A percentile compares a stretch with the other conserved stretches of the same genome.
These are phyloP conservation scores for Erinaceus europaeus DNA, from an alignment of 2,113 vertebrate species.

Conservation along the genomic window DNA sequence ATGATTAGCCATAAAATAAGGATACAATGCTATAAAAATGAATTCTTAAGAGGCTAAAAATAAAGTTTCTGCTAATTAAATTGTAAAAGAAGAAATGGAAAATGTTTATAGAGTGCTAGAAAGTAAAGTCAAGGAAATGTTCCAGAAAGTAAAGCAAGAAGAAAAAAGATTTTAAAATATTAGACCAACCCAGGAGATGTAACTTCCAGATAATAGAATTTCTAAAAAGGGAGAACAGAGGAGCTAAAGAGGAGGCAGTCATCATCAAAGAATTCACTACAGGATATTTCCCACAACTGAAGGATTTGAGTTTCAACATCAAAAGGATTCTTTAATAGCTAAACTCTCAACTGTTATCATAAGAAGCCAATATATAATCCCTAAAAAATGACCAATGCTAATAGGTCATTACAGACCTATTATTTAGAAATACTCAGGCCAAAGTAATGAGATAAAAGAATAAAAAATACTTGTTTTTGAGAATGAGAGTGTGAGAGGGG, in stretches of 20 bases:
- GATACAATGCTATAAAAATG: background rate
- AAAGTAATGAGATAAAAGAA: background rate
- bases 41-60: background rate
- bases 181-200: background rate
- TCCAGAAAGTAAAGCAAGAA: background rate
- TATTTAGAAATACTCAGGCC: background rate
- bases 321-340: background rate
- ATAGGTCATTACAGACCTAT: background rate
- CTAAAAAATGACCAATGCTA: background rate
- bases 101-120: background rate
- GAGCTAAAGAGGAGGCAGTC: background rate
- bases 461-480: background rate
- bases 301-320: background rate
- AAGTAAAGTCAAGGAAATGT: background rate
- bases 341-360: background rate
- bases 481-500: background rate
- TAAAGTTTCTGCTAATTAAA: background rate
- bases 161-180: background rate
- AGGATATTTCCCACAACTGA: background rate
- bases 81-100: background rate
- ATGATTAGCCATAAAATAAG: background rate
- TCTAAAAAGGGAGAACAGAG: background rate
- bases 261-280: background rate
- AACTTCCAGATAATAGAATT: background rate
- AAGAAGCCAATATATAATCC: background rate